Percentiles rank a stretch among this genome's conserved stretches.
phyloP scores from a whole-genome alignment of 2,888 invertebrate genomes.

The Sisyra nigra region DNA sequence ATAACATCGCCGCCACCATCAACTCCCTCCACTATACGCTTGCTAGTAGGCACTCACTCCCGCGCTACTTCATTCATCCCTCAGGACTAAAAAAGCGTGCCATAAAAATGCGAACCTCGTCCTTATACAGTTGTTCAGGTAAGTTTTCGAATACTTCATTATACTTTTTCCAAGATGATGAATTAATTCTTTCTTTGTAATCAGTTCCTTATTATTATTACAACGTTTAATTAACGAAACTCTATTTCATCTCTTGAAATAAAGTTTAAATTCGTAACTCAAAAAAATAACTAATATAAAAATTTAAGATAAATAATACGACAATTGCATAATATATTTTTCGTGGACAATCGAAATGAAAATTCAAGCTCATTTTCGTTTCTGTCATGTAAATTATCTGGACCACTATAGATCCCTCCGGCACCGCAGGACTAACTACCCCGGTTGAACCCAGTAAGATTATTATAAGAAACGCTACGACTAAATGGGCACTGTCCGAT shows the following conservation, averaged over 20 bases:
- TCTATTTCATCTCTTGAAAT: no score
- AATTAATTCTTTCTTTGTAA: not conserved
- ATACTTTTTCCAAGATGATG: not conserved
- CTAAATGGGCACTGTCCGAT: constrained; percentile 22
- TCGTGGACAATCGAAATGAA: no score
- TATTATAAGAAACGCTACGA: constrained; percentile 27
- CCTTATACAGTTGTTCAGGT: constrained; percentile 2
- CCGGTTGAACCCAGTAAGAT: constrained; percentile 22
- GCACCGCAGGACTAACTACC: constrained; percentile 17
- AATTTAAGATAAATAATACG: no score
- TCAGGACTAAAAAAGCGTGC: constrained; percentile 17
- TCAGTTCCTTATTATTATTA: not conserved
- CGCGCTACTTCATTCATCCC: constrained; percentile 24
- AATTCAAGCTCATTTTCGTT: no score
- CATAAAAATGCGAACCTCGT: constrained; percentile 9
- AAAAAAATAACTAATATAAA: no score
- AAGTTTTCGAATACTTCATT: not conserved
- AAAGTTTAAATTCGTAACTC: no score
- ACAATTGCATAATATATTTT: no score
- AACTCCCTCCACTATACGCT: constrained; percentile 16
- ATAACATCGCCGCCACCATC: constrained; percentile 11
- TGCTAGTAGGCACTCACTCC: constrained; percentile 15
- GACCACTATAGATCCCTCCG: constrained; percentile 8
- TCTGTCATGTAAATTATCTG: not conserved
- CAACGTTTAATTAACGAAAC: not conserved